These are phyloP conservation scores for Parauchenoglanis punctatus DNA, from an alignment of 2,797 vertebrate genomes.

Conservation along the genomic window DNA sequence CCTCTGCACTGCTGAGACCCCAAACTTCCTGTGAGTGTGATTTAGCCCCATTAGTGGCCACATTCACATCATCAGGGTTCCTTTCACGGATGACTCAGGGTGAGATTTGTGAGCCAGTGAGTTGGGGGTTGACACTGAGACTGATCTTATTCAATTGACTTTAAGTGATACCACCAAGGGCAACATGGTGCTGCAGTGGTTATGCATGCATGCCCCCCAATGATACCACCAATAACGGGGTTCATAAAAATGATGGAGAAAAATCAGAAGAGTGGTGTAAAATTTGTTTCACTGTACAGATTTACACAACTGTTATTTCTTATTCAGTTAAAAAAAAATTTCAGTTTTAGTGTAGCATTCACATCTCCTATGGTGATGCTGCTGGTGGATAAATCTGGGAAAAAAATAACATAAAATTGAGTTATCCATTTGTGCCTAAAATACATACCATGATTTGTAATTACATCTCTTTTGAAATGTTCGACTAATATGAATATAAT, in stretches of 20 bases:
- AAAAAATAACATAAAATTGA: too few relatives aligned
- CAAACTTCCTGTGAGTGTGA: slow-evolving; percentile 21
- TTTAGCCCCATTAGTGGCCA: slow-evolving; percentile 26
- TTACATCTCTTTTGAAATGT: background rate
- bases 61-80: slow-evolving; percentile 12
- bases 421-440: background rate
- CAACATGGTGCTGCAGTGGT: too few relatives aligned
- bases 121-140: background rate
- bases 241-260: background rate
- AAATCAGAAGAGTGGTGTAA: background rate
- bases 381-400: background rate
- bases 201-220: too few relatives aligned
- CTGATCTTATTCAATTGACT: slow-evolving; percentile 2
- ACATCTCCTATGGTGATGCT: background rate
- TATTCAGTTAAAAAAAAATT: background rate
- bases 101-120: background rate
- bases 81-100: background rate
- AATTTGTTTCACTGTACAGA: background rate
- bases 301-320: background rate
- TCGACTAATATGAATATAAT: background rate
- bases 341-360: background rate
- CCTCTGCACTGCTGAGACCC: slow-evolving; percentile 22
- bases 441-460: background rate
- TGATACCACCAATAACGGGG: too few relatives aligned
- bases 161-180: background rate